These are phyloP conservation scores for Triplophysa bombifrons DNA, from an alignment of 2,797 vertebrate species.

Conservation along the genomic window DNA sequence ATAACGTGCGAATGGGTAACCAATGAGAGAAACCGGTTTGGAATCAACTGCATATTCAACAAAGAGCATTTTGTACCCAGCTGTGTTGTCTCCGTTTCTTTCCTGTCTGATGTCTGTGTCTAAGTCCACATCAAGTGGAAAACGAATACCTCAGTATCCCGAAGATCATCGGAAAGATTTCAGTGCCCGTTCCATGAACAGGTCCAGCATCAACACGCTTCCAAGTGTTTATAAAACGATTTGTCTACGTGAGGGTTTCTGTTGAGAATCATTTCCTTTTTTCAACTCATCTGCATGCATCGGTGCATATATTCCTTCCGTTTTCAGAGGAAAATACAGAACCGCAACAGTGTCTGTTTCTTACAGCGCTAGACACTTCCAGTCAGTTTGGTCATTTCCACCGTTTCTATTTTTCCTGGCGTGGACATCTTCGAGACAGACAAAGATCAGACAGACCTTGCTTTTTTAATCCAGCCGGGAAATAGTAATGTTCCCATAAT, in stretches of 20 bases:
- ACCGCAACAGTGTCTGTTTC: background rate
- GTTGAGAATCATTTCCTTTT: constrained; percentile 10
- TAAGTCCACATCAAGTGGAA: constrained; percentile 1
- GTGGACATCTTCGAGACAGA: background rate
- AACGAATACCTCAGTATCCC: constrained; percentile 10
- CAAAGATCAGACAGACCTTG: background rate
- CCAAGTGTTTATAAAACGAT: background rate
- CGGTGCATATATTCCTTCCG: background rate
- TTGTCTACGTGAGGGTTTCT: constrained; percentile 3
- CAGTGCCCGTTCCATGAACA: background rate
- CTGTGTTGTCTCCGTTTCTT: constrained; percentile 4
- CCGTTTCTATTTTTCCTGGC: constrained; percentile 13
- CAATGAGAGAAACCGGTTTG: background rate
- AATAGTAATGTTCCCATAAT: background rate
- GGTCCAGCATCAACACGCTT: background rate
- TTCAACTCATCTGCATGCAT: constrained; percentile 15
- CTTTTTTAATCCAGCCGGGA: background rate
- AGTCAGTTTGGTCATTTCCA: constrained; percentile 18
- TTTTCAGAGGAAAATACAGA: constrained; percentile 12
- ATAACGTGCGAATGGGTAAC: background rate
- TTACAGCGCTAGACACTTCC: constrained; percentile 6
- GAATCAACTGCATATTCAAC: background rate
- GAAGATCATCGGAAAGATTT: constrained; percentile 25
- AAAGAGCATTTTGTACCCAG: constrained; percentile 8
- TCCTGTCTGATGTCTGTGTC: constrained; percentile 12